Conservation (phyloP, 2,888 invertebrate genomes). For the Pyrrhia umbra region DNA sequence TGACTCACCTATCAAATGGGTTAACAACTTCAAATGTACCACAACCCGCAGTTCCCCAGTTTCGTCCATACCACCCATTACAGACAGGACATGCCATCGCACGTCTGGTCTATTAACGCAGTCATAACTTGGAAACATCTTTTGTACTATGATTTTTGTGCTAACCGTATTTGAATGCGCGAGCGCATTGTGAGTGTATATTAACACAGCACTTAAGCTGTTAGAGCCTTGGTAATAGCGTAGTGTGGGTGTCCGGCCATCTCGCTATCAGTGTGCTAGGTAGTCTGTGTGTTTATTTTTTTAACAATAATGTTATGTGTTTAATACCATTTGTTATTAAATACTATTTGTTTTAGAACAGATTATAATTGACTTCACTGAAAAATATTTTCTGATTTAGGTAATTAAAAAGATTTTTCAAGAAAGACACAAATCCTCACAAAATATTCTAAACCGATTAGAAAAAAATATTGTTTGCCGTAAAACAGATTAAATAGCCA, state of each 20-base stretch:
- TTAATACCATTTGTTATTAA: not conserved
- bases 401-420: not conserved
- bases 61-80: constrained; percentile 63
- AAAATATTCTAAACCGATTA: not conserved
- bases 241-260: constrained; percentile 73
- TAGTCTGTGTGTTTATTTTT: constrained; percentile 25
- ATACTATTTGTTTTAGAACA: too few relatives aligned
- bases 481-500: constrained; percentile 14
- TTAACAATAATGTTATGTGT: constrained; percentile 11
- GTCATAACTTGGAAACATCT: constrained; percentile 73
- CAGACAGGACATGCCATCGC: constrained; percentile 69
- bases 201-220: constrained; percentile 84
- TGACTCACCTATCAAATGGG: not conserved
- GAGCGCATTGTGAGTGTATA: constrained; percentile 71
- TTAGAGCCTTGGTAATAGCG: constrained; percentile 76
- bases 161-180: constrained; percentile 77
- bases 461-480: not conserved
- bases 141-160: constrained; percentile 77
- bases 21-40: not conserved
- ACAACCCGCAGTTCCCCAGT: constrained; percentile 7
- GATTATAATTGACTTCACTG: too few relatives aligned
- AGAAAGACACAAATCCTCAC: not conserved
- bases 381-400: too few relatives aligned
- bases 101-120: constrained; percentile 79
- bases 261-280: constrained; percentile 40